Evolutionary conservation across 1,140 invertebrate genomes (phyloP), one percentile per base, ranked within the genome.

Genomic region (Asbolus verrucosus): DNA sequence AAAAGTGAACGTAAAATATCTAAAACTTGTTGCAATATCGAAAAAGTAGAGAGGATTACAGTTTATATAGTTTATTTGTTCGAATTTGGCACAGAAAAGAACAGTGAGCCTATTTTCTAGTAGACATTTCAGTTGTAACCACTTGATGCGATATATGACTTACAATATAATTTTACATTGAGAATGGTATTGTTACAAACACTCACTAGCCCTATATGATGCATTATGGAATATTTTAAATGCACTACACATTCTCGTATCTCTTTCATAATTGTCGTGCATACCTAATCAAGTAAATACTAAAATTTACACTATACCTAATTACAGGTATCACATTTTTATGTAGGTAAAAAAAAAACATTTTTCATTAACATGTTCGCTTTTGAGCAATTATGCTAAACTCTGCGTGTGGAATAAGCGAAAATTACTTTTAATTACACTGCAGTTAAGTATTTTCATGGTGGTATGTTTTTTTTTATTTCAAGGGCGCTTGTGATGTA

Each of bases 21-120:
- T n/a, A n/a, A n/a, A n/a, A n/a, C n/a, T n/a, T n/a, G n/a, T n/a
- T n/a, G n/a, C n/a, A n/a, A n/a, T n/a, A n/a, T n/a, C n/a, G n/a
- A n/a, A n/a, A n/a, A n/a, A n/a, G n/a, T n/a, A n/a, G n/a, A n/a
- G n/a, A n/a, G n/a, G n/a, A 16, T 16, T 54, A 60, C 46, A 67
- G 31, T 67, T 76, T 70, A 74, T n/a, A n/a, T 73, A 70, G 41
- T 75, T 80, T 79, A 78, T 79, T 80, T 74, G 43, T 76, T 79
- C 73, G 73, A 80, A 76, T 80, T 80, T 80, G 79, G 79, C 79
- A 80, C 79, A 80, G 77, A 77, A 80, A 78, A 76, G 75, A 78
- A 80, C 79, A 80, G 76, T 80, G 78, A 80, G 76, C 76, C 77
- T 79, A 77, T 75, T 72, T 69, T 61, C 74, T 76, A 76, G 71